Evolutionary conservation across 2,113 vertebrate species (phyloP).

Genomic region (Podarcis cretensis): DNA sequence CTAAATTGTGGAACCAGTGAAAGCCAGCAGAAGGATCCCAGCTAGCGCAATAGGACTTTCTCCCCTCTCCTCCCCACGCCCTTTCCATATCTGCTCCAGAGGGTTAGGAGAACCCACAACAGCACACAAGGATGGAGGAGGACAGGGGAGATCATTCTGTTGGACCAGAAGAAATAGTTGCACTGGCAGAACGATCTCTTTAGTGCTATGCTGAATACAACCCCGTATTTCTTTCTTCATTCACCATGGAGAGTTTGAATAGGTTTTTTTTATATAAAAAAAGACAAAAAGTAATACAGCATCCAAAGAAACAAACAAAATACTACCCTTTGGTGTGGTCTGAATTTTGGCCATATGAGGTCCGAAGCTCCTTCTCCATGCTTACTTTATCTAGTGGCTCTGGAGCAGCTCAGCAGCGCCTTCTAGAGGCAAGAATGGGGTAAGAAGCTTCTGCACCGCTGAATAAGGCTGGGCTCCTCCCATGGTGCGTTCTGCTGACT

Average conservation of each 20-base stretch:
- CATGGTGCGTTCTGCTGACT: neutral
- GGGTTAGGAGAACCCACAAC: too few species aligned
- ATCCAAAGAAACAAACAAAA: neutral
- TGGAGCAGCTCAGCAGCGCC: neutral
- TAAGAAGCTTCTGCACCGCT: neutral
- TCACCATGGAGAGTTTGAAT: neutral
- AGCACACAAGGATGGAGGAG: too few species aligned
- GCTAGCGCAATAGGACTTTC: too few species aligned
- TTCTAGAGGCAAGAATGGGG: neutral
- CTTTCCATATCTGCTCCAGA: too few species aligned
- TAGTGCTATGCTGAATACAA: too few species aligned
- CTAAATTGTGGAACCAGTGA: too few species aligned
- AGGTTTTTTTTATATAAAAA: neutral
- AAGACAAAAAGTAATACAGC: slow-evolving; percentile 10
- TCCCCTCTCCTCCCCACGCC: too few species aligned
- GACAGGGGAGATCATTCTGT: too few species aligned
- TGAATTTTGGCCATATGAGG: slow-evolving; percentile 32
- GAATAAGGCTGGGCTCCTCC: slow-evolving; percentile 19
- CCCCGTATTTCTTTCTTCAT: neutral
- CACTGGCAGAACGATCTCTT: too few species aligned
- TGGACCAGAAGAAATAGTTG: too few species aligned
- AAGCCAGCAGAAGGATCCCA: too few species aligned
- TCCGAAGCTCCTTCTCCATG: neutral
- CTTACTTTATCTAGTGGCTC: neutral
- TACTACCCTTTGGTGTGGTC: slow-evolving; percentile 41